These are phyloP conservation scores for Mactromeris polynyma DNA, from an alignment of 2,888 invertebrate species.

Conservation along the genomic window DNA sequence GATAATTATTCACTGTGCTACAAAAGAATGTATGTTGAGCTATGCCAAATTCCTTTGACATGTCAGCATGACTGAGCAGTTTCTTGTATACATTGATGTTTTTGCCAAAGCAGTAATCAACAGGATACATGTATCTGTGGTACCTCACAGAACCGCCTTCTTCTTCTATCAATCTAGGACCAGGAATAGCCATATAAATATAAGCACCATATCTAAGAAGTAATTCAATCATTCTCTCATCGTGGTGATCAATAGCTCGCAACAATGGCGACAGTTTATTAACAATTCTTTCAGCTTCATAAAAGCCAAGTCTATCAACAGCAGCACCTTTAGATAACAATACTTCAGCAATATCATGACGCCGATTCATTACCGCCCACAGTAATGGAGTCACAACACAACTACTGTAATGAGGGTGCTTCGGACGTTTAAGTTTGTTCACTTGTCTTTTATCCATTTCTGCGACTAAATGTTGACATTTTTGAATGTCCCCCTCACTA, in stretches of 20 bases:
- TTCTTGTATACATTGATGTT: conserved; percentile 22
- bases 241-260: conserved; percentile 40
- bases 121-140: conserved; percentile 22
- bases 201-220: conserved; percentile 50
- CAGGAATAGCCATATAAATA: conserved; percentile 38
- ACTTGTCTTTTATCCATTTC: conserved; percentile 21
- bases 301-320: conserved; percentile 48
- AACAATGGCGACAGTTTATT: conserved; percentile 42
- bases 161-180: conserved; percentile 46
- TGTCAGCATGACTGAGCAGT: conserved; percentile 30
- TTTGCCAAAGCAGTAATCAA: conserved; percentile 23
- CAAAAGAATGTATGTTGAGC: conserved; percentile 50
- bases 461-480: conserved; percentile 10
- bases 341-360: conserved; percentile 32
- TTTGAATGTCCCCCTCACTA: conserved; percentile 8
- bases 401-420: not conserved
- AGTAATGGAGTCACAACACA: conserved; percentile 42
- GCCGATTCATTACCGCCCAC: conserved; percentile 40
- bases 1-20: not conserved
- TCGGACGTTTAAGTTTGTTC: conserved; percentile 31
- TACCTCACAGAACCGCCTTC: conserved; percentile 53
- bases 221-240: conserved; percentile 30
- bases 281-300: conserved; percentile 1
- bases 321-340: conserved; percentile 37
- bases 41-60: conserved; percentile 20